These are phyloP conservation scores for Procambarus clarkii DNA, from an alignment of 1,140 invertebrate genomes.

Conservation along the genomic window DNA sequence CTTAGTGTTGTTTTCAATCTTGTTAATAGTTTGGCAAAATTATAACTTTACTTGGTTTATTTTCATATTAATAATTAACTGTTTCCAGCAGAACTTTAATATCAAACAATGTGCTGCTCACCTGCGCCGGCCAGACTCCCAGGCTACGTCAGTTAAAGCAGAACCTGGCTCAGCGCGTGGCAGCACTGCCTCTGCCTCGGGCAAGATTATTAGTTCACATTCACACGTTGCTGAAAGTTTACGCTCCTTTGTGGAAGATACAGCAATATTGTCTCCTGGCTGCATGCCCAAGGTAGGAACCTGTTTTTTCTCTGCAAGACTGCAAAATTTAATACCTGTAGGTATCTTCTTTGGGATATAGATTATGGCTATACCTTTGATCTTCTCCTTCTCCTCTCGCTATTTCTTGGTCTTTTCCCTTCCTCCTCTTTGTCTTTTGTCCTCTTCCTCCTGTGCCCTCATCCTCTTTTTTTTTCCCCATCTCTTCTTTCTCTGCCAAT, in stretches of 20 bases:
- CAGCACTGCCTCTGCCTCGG: constrained; percentile 76
- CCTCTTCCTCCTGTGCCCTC: too few relatives aligned
- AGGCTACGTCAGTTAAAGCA: constrained; percentile 81
- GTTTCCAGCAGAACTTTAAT: constrained; percentile 14
- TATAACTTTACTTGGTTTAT: background rate
- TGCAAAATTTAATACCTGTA: too few relatives aligned
- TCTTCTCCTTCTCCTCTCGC: too few relatives aligned
- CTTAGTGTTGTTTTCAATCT: background rate
- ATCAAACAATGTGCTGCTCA: constrained; percentile 22
- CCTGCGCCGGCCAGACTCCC: constrained; percentile 76
- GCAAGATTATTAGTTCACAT: constrained; percentile 69
- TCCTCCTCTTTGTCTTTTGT: too few relatives aligned
- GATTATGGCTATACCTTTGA: too few relatives aligned
- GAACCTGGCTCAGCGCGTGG: constrained; percentile 80
- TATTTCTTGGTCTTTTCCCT: too few relatives aligned
- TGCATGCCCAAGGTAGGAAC: constrained; percentile 43
- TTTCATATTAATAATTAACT: background rate
- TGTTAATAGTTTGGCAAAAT: background rate
- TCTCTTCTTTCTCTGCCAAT: too few relatives aligned
- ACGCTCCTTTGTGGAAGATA: constrained; percentile 62
- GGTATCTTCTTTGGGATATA: too few relatives aligned
- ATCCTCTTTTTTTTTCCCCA: too few relatives aligned
- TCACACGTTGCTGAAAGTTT: constrained; percentile 65
- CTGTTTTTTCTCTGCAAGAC: background rate
- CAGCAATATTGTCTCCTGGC: constrained; percentile 35